Percentiles rank a stretch among this genome's conserved stretches.
phyloP scores from a whole-genome alignment of 2,888 invertebrate species.

The Stenolophus ochropezus region DNA sequence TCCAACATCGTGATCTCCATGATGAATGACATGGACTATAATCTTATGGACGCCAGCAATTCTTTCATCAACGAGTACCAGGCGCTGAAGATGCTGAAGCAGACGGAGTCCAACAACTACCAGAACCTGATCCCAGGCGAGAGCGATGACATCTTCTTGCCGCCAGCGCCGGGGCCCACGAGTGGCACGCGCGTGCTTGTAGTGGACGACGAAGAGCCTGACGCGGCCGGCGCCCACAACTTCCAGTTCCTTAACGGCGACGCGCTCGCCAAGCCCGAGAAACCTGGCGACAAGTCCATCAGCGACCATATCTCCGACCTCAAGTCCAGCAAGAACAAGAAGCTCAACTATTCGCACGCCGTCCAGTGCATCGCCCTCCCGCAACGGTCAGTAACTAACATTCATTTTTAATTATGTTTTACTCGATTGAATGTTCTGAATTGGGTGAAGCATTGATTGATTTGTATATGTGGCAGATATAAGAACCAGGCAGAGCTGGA shows the following conservation, averaged over 20 bases:
- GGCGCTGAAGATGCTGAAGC: conserved; percentile 53
- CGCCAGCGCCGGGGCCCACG: neutral
- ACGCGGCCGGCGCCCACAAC: conserved; percentile 67
- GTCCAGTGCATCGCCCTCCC: conserved; percentile 78
- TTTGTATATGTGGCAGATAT: conserved; percentile 64
- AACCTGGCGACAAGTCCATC: conserved; percentile 68
- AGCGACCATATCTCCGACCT: conserved; percentile 72
- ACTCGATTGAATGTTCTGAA: neutral
- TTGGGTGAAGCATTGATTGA: neutral
- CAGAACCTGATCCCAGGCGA: conserved; percentile 72
- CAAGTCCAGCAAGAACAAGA: conserved; percentile 69
- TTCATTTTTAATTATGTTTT: neutral
- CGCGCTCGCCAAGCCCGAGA: neutral
- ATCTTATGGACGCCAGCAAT: conserved; percentile 48
- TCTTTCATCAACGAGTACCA: conserved; percentile 53
- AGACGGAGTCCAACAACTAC: conserved; percentile 64
- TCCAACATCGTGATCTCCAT: conserved; percentile 60
- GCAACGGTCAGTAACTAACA: conserved; percentile 65
- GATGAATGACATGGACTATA: conserved; percentile 54
- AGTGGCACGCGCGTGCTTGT: conserved; percentile 69
- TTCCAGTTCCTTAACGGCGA: conserved; percentile 68
- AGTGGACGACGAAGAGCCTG: conserved; percentile 69
- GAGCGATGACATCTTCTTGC: conserved; percentile 71
- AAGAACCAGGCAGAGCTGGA: conserved; percentile 74
- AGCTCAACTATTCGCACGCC: conserved; percentile 73